Percentiles rank a stretch among this genome's conserved stretches.
These are phyloP conservation scores for Ibidorhyncha struthersii DNA, from an alignment of 2,113 vertebrate genomes.

Conservation along the genomic window DNA sequence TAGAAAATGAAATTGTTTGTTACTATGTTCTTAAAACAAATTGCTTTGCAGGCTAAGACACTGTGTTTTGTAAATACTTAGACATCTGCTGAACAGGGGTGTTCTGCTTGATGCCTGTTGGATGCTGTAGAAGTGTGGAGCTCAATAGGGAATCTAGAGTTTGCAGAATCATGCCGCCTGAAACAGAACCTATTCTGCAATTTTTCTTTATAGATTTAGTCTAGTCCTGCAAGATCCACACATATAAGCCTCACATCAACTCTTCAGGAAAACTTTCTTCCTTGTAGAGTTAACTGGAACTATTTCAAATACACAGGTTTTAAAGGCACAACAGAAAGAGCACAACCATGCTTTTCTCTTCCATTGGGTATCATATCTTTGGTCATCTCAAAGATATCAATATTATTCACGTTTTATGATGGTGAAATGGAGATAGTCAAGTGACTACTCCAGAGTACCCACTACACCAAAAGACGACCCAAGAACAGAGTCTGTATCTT, in stretches of 20 bases:
- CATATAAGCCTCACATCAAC: background rate
- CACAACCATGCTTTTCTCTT: background rate
- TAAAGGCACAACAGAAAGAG: background rate
- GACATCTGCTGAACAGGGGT: background rate
- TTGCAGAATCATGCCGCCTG: background rate
- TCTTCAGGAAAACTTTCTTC: accelerated
- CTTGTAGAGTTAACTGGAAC: background rate
- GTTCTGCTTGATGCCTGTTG: background rate
- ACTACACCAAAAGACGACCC: background rate
- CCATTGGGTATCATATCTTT: background rate
- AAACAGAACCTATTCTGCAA: background rate
- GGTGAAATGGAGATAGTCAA: background rate
- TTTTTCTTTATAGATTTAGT: background rate
- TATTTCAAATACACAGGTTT: accelerated
- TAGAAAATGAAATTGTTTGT: background rate
- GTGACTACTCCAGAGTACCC: background rate
- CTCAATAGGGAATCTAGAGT: background rate
- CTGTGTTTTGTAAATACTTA: background rate
- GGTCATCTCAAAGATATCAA: background rate
- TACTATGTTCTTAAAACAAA: background rate
- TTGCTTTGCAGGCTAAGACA: background rate
- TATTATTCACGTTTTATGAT: background rate
- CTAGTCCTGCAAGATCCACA: background rate
- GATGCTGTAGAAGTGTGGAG: background rate
- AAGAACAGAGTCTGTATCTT: background rate